These are phyloP conservation scores for Whitmania pigra DNA, from an alignment of 1,140 invertebrate species.

Conservation along the genomic window DNA sequence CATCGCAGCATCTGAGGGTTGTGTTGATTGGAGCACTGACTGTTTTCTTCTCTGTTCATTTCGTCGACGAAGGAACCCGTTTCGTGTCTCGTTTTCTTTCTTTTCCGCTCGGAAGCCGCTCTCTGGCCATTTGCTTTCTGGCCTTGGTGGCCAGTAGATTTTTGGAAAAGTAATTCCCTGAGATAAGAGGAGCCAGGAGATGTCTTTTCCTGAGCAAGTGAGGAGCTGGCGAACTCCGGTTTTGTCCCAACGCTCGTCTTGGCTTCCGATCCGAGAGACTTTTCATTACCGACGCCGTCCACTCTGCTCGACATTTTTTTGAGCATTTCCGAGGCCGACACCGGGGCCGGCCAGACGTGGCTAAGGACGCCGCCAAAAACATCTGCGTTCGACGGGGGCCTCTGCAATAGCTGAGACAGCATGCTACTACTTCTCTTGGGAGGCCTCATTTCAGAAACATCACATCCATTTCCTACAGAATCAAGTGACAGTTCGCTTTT, in stretches of 20 bases:
- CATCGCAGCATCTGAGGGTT: no score
- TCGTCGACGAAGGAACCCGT: neutral
- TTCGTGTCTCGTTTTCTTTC: neutral
- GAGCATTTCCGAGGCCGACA: slow-evolving; percentile 2
- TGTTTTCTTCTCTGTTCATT: neutral
- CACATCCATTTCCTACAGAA: neutral
- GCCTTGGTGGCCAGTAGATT: neutral
- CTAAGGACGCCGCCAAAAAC: neutral
- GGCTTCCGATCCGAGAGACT: neutral
- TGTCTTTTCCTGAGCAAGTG: neutral
- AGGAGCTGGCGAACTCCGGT: neutral
- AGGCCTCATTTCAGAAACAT: neutral
- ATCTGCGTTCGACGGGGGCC: no score
- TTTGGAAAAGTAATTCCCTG: neutral
- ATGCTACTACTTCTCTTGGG: neutral
- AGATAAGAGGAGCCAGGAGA: slow-evolving; percentile 7
- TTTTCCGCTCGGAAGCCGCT: neutral
- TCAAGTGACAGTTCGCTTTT: neutral
- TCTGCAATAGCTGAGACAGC: neutral
- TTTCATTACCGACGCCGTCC: neutral
- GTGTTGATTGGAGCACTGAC: neutral
- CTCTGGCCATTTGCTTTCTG: neutral
- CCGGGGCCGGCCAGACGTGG: neutral
- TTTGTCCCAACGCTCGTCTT: neutral
- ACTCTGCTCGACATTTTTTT: slow-evolving; percentile 5